Percentiles rank a stretch among this genome's conserved stretches.
phyloP scores from a whole-genome alignment of 2,888 invertebrate species.

The Conchocele bisecta region DNA sequence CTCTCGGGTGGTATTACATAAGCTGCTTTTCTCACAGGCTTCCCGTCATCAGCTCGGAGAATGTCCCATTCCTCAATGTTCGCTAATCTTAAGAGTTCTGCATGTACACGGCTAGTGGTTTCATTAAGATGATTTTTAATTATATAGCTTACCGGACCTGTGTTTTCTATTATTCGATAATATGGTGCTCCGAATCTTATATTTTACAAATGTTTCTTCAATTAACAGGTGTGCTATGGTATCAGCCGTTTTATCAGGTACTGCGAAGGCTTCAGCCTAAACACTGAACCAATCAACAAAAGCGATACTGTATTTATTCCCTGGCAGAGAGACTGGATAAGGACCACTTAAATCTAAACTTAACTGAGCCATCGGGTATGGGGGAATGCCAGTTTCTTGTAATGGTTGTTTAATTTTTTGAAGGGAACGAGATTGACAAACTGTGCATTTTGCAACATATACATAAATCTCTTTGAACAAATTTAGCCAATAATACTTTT shows the following conservation, averaged over 20 bases:
- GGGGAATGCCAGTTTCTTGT: conserved; percentile 10
- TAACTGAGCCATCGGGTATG: conserved; percentile 10
- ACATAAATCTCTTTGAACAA: conserved; percentile 1
- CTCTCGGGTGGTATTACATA: no score
- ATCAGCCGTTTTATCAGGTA: no score
- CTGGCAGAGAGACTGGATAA: not conserved
- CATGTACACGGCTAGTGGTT: conserved; percentile 23
- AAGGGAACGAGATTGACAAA: not conserved
- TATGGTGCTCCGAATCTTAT: conserved; percentile 19
- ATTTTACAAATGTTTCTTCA: conserved; percentile 17
- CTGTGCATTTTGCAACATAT: not conserved
- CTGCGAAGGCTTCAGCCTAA: not conserved
- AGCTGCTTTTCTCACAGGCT: no score
- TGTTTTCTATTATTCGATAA: conserved; percentile 41
- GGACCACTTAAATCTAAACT: conserved; percentile 6
- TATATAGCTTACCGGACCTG: conserved; percentile 27
- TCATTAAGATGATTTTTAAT: conserved; percentile 34
- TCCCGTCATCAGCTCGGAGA: no score
- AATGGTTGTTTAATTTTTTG: not conserved
- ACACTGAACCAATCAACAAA: no score
- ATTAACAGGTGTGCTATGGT: not conserved
- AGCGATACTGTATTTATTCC: conserved; percentile 14
- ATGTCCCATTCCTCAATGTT: conserved; percentile 31
- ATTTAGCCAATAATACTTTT: conserved; percentile 9
- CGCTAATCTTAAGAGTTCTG: conserved; percentile 25